phyloP scores from a whole-genome alignment of 1,140 invertebrate genomes.

The Lepidurus couesii region DNA sequence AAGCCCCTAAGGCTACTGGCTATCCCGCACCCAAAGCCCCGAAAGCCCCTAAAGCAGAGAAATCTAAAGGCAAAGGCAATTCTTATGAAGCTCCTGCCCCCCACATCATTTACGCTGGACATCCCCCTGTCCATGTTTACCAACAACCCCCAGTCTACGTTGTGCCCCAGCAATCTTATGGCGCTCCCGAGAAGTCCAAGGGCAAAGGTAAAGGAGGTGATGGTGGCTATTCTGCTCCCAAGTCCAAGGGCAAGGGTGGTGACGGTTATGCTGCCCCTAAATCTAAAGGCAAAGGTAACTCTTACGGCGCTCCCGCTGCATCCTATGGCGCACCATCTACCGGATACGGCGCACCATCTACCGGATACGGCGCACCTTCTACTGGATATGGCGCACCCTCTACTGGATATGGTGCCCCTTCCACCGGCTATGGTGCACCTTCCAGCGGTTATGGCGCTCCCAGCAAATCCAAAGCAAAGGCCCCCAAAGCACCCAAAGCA shows the following conservation, averaged over 20 bases:
- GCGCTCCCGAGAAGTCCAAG: slow-evolving; percentile 39
- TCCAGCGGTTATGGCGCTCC: slow-evolving; percentile 29
- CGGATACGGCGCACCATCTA: slow-evolving; percentile 26
- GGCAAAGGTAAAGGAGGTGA: slow-evolving; percentile 27
- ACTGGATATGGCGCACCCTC: slow-evolving; percentile 23
- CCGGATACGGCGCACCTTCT: background rate
- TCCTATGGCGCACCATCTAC: slow-evolving; percentile 27
- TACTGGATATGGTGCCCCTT: slow-evolving; percentile 27
- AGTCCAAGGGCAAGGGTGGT: slow-evolving; percentile 12
- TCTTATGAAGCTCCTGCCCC: slow-evolving; percentile 38
- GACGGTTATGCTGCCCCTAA: slow-evolving; percentile 28
- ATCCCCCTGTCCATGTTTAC: slow-evolving; percentile 46
- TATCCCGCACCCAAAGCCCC: slow-evolving; percentile 36
- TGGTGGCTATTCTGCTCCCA: background rate
- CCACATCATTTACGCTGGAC: slow-evolving; percentile 47
- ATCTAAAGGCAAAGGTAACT: slow-evolving; percentile 9
- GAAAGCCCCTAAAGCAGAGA: slow-evolving; percentile 33
- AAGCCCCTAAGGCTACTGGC: slow-evolving; percentile 37
- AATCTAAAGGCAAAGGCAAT: slow-evolving; percentile 3
- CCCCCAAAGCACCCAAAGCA: slow-evolving; percentile 29
- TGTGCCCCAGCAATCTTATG: slow-evolving; percentile 29
- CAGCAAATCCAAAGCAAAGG: background rate
- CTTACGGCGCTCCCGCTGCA: background rate
- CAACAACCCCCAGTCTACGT: slow-evolving; percentile 36
- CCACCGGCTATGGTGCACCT: slow-evolving; percentile 14